Base-by-base conservation (phyloP, 2,113 vertebrate species). In the Notarius lentiginosus region DNA sequence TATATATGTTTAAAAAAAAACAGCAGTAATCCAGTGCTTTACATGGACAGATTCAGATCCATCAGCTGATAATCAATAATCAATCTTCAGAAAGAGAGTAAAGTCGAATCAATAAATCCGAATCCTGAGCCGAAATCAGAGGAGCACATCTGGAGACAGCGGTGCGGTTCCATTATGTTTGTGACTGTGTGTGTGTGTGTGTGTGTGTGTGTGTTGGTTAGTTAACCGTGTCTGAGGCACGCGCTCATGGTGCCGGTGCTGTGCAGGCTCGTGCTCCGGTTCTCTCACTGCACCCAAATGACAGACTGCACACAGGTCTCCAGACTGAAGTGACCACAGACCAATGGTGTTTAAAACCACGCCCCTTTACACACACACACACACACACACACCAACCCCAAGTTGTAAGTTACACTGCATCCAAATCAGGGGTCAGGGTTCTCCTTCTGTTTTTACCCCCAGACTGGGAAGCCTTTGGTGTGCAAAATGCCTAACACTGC, bases 81-180 rank as follows among this genome's bases (percentile, higher is more conserved):
- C 30, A 20, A 60, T 89, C 72, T 66, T 70, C 79, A 76, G 53
- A 76, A 58, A 58, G 61, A 72, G 18, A 34, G 27, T 56, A 55
- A 55, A 75, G 2, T 63, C 14, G 5, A 15, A 41, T 60, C 12
- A 49, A 34, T 89, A 79, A 86, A 79, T 89, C 89, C 86, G 55
- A 84, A 30, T 34, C 58, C 79, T 2, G 72, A 55, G 30, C 20
- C 61, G 10, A 51, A 65, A 34, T 27, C 75, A 73, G 14, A 30
- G 58, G 73, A 66, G 27, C 10, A 41, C 34, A 63, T 88, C 90
- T 86, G 89, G 7, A 56, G 79, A 82, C 58, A 82, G 72, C 79
- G 82, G 70, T 82, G 58, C 47, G 81, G 86, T 90, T 93, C 94
- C 94, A 94, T 94, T 86, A 61, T 90, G 49, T 60, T 56, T 47